phyloP scores from a whole-genome alignment of 1,140 invertebrate genomes.

The Apolygus lucorum region DNA sequence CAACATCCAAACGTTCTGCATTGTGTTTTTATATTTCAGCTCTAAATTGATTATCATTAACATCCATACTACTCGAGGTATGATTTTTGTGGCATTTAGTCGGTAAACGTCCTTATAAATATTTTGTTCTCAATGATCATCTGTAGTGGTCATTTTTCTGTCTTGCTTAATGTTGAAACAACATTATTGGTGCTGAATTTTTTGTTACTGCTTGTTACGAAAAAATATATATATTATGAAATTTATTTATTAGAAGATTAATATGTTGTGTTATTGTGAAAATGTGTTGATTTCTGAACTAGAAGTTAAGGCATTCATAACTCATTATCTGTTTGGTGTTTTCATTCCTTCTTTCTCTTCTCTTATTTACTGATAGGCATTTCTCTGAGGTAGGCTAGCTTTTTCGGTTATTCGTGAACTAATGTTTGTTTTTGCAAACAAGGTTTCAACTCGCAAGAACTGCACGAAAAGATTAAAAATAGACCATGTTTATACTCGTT shows the following conservation, averaged over 20 bases:
- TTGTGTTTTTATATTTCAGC: neutral
- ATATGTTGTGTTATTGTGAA: too few relatives aligned
- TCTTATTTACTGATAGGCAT: too few relatives aligned
- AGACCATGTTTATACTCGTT: too few relatives aligned
- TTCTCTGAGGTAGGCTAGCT: too few relatives aligned
- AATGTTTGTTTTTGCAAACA: too few relatives aligned
- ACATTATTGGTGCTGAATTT: neutral
- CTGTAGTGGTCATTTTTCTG: neutral
- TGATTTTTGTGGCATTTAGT: slow-evolving; percentile 7
- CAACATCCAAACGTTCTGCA: neutral
- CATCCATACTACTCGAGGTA: slow-evolving; percentile 2
- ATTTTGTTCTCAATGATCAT: neutral
- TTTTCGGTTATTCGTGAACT: too few relatives aligned
- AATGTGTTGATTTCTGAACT: too few relatives aligned
- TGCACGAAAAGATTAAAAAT: too few relatives aligned
- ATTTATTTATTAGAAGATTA: neutral
- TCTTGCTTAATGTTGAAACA: neutral
- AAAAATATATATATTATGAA: neutral
- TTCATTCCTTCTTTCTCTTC: too few relatives aligned
- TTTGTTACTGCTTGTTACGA: neutral
- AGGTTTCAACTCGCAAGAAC: too few relatives aligned
- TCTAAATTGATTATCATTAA: neutral
- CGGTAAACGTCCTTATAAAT: neutral
- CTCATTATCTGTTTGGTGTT: too few relatives aligned
- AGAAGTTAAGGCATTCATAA: too few relatives aligned